These are phyloP conservation scores for Chelonus formosanus DNA, from an alignment of 2,888 invertebrate genomes.

Conservation along the genomic window DNA sequence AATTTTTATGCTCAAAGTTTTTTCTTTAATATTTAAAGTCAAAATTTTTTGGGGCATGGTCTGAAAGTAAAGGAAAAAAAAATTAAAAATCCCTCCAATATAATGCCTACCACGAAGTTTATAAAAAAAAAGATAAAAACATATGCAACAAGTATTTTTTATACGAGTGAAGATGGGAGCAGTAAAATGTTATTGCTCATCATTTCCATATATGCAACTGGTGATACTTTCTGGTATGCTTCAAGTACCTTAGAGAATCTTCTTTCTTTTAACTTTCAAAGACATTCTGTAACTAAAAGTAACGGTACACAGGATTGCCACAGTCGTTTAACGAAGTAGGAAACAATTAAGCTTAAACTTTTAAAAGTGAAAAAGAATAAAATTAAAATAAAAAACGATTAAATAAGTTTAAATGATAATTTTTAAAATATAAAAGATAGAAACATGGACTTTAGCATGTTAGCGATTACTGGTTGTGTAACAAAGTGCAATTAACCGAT, in stretches of 20 bases:
- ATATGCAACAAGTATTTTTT: not conserved
- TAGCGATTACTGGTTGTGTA: constrained; percentile 23
- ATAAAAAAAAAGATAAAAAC: too few relatives aligned
- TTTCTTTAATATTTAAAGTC: too few relatives aligned
- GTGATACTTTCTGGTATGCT: constrained; percentile 18
- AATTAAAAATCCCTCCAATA: too few relatives aligned
- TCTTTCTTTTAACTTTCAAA: constrained; percentile 12
- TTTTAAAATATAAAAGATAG: not conserved
- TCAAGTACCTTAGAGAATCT: constrained; percentile 13
- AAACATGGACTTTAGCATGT: not conserved
- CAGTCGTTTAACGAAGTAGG: too few relatives aligned
- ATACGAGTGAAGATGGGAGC: constrained; percentile 14
- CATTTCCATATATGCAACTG: constrained; percentile 39
- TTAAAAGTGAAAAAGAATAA: not conserved
- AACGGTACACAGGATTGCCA: too few relatives aligned
- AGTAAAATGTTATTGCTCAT: constrained; percentile 41
- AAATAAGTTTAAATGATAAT: not conserved
- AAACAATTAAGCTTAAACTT: not conserved
- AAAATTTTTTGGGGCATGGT: too few relatives aligned
- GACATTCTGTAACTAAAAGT: constrained; percentile 4
- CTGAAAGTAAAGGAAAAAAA: too few relatives aligned
- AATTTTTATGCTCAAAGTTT: too few relatives aligned
- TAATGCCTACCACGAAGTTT: too few relatives aligned
- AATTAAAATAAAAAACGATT: not conserved
- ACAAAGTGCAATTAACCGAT: constrained; percentile 42